Percentiles rank a stretch among this genome's conserved stretches.
phyloP scores from a whole-genome alignment of 2,888 invertebrate species.

The Pyrrhopygopsis socrates region DNA sequence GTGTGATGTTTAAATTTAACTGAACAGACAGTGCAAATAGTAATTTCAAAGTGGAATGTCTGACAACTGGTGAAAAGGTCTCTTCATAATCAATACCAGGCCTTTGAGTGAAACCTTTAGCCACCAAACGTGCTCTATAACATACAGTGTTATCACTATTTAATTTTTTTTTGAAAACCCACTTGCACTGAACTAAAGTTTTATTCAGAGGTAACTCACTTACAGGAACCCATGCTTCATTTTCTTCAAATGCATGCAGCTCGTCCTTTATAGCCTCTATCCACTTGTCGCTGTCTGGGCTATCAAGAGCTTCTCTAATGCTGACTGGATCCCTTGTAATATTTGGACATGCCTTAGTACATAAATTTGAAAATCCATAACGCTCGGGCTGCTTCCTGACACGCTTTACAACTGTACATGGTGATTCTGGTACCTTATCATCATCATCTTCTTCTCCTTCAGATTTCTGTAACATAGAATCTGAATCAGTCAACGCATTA shows the following conservation, averaged over 20 bases:
- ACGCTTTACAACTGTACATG: too few relatives aligned
- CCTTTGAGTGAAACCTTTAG: slow-evolving; percentile 59
- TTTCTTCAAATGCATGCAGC: slow-evolving; percentile 63
- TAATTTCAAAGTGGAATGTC: slow-evolving; percentile 59
- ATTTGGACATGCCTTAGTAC: not conserved
- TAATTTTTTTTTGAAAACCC: not conserved
- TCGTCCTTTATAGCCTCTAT: slow-evolving; percentile 61
- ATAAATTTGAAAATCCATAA: slow-evolving; percentile 12
- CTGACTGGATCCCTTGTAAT: not conserved
- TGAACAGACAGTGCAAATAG: slow-evolving; percentile 60
- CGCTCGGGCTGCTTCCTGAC: slow-evolving; percentile 12
- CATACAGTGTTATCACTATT: slow-evolving; percentile 53
- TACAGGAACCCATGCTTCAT: slow-evolving; percentile 68
- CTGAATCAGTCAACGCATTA: slow-evolving; percentile 1
- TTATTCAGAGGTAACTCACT: too few relatives aligned
- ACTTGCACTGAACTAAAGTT: too few relatives aligned
- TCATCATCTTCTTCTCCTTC: slow-evolving; percentile 8
- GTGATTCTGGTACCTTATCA: too few relatives aligned
- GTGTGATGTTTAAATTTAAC: slow-evolving; percentile 46
- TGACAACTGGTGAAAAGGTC: slow-evolving; percentile 61
- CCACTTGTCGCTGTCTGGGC: slow-evolving; percentile 16
- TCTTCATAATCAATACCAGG: slow-evolving; percentile 57
- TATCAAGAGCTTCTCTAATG: slow-evolving; percentile 1
- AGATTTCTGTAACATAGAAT: slow-evolving; percentile 10
- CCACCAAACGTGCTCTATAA: slow-evolving; percentile 58